A percentile compares a stretch with the other conserved stretches of the same genome.
These are phyloP conservation scores for Poeciliopsis gracilis DNA, from an alignment of 2,797 vertebrate genomes.

Conservation along the genomic window DNA sequence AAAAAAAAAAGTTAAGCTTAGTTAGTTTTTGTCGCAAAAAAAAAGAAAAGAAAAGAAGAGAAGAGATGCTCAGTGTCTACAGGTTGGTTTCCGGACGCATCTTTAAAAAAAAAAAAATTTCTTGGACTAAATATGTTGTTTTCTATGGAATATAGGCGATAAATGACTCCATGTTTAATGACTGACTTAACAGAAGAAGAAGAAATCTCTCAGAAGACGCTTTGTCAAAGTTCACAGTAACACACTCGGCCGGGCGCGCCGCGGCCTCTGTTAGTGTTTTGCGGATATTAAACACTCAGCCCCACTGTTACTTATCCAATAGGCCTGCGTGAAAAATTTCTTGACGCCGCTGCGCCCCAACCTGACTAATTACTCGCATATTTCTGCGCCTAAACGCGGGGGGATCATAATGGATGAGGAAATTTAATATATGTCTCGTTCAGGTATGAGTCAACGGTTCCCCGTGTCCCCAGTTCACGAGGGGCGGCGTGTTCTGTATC, in stretches of 20 bases:
- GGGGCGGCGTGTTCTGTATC: slow-evolving; percentile 57
- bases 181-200: neutral
- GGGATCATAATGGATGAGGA: slow-evolving; percentile 49
- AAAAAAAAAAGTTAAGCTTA: neutral
- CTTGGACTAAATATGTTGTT: neutral
- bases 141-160: neutral
- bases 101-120: too few relatives aligned
- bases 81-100: neutral
- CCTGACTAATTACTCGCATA: slow-evolving; percentile 52
- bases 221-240: slow-evolving; percentile 22
- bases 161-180: neutral
- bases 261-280: slow-evolving; percentile 42
- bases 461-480: slow-evolving; percentile 8
- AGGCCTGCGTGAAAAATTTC: slow-evolving; percentile 22
- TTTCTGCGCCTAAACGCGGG: slow-evolving; percentile 1
- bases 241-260: slow-evolving; percentile 19
- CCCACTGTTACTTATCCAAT: slow-evolving; percentile 36
- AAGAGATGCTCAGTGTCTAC: accelerated
- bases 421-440: slow-evolving; percentile 43
- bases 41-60: neutral
- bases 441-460: slow-evolving; percentile 56
- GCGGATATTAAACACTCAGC: slow-evolving; percentile 34
- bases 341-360: slow-evolving; percentile 26
- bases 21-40: neutral
- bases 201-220: neutral